Evolutionary conservation across 2,888 invertebrate species (phyloP), one percentile per base, ranked within the genome.

Genomic region (Thereva unica): DNA sequence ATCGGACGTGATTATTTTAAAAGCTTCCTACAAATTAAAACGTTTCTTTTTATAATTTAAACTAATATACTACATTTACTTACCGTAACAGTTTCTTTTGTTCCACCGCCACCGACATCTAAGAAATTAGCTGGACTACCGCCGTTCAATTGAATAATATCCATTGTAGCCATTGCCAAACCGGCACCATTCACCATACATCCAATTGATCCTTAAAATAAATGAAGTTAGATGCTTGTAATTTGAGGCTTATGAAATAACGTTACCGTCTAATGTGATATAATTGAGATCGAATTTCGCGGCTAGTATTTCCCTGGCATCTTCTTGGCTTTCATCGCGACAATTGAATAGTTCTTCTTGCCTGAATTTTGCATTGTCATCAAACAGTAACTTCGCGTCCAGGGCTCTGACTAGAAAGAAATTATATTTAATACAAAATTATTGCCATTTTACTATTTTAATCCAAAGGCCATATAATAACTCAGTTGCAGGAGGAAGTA

Each of bases 101-200:
- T 90, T 59, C 95, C 95, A 66, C 94, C 94, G 74, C 95, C 95
- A 54, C 95, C 95, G n/a, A 95, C 94, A 79, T 95, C 95, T 61
- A 95, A 85, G 84, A 95, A 95, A 83, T 95, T 95, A 45, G 95
- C 95, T 0, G 95, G 95, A 73, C 88, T 88, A 34, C 95, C 95
- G 23, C 95, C 95, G 75, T 95, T 92, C 73, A 95, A 84, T 77
- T 94, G 93, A 77, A 95, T 95, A 71, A 95, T 94, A 78, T 95
- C 95, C 95, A 95, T 94, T 3, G 95, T 95, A 38, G 94, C 93
- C 95, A 95, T 95, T 34, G 95, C 95, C 69, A 95, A 83, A 68
- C 95, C 95, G 59, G 95, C 95, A 61, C 95, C 95, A 79, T 95
- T 95, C 63, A 95, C 94, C 84, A 95, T 86, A 80, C 94, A 95